These are phyloP conservation scores for Xiphophorus couchianus DNA, from an alignment of 2,113 vertebrate genomes.

Conservation along the genomic window DNA sequence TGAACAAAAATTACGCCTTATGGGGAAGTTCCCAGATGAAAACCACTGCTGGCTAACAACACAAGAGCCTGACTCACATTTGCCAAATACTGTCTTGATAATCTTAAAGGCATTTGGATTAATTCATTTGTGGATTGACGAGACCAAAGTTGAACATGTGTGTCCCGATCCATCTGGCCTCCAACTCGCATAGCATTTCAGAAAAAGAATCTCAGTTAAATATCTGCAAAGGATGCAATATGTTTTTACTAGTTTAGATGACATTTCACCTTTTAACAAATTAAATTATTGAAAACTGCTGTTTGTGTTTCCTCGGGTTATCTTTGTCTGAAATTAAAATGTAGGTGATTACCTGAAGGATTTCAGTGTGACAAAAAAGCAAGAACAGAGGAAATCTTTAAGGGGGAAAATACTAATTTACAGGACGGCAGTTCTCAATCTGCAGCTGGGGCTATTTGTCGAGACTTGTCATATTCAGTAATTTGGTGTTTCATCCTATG, in stretches of 20 bases:
- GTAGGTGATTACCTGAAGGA: neutral
- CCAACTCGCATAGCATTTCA: too few species aligned
- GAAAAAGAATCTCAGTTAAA: too few species aligned
- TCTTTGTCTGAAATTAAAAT: neutral
- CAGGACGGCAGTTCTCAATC: neutral
- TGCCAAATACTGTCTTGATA: neutral
- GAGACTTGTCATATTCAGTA: slow-evolving; percentile 29
- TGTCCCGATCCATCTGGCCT: neutral
- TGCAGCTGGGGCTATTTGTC: slow-evolving; percentile 36
- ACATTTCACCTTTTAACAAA: neutral
- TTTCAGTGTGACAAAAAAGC: neutral
- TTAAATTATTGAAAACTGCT: neutral
- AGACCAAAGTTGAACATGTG: neutral
- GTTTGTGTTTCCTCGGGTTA: neutral
- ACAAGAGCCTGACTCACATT: too few species aligned
- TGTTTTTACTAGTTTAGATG: neutral
- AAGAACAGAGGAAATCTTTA: neutral
- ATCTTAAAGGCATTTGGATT: neutral
- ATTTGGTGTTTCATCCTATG: slow-evolving; percentile 28
- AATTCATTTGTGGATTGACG: neutral
- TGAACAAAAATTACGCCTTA: too few species aligned
- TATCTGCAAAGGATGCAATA: too few species aligned
- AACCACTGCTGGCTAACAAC: neutral
- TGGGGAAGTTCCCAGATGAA: neutral
- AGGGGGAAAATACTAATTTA: too few species aligned